These are phyloP conservation scores for Megalops atlanticus DNA, from an alignment of 2,113 vertebrate species.

Conservation along the genomic window DNA sequence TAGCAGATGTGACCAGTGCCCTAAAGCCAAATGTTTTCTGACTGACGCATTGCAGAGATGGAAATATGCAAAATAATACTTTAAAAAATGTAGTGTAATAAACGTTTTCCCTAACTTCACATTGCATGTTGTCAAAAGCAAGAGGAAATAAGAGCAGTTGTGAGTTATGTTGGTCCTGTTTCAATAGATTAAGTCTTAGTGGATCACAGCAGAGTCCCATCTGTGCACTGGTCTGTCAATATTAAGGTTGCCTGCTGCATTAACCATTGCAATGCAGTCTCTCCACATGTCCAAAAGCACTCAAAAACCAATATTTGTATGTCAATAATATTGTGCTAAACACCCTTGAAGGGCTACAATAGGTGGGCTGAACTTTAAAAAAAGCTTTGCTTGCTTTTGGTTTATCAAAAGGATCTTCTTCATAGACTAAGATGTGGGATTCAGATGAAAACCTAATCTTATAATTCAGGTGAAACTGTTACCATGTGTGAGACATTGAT, in stretches of 20 bases:
- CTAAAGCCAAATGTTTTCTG: constrained; percentile 49
- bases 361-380: too few relatives aligned
- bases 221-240: constrained; percentile 11
- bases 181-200: background rate
- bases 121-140: background rate
- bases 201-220: constrained; percentile 2
- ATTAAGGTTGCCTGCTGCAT: background rate
- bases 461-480: too few relatives aligned
- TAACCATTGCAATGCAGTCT: constrained; percentile 4
- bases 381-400: too few relatives aligned
- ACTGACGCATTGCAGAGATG: background rate
- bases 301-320: background rate
- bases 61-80: background rate
- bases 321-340: too few relatives aligned
- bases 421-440: too few relatives aligned
- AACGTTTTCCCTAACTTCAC: background rate
- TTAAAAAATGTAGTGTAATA: background rate
- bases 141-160: background rate
- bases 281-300: background rate
- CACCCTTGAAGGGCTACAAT: too few relatives aligned
- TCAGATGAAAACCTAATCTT: too few relatives aligned
- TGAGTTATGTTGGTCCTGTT: background rate
- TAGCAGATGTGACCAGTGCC: constrained; percentile 66
- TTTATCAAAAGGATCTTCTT: too few relatives aligned
- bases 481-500: too few relatives aligned